Conservation (phyloP, 2,113 vertebrate genomes). For the Aix galericulata region DNA sequence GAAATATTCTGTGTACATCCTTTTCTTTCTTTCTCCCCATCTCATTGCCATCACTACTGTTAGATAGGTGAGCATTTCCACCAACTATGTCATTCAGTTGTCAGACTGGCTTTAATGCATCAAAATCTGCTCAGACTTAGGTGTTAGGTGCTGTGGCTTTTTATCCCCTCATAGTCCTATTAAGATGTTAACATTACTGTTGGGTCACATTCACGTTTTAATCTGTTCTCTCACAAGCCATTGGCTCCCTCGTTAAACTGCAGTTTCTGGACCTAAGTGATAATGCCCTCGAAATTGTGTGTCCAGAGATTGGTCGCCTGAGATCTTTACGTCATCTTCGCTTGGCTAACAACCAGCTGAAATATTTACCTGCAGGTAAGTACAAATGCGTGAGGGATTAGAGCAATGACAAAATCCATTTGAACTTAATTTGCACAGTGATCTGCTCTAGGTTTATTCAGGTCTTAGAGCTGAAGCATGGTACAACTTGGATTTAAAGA, state of each 20-base stretch:
- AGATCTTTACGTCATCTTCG: constrained; percentile 90
- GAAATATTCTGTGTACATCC: not conserved
- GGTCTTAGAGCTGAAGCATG: not conserved
- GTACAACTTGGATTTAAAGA: not conserved
- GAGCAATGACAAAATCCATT: not conserved
- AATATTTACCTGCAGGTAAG: constrained; percentile 88
- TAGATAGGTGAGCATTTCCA: not conserved
- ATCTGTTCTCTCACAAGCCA: constrained; percentile 81
- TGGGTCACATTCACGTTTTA: constrained; percentile 29
- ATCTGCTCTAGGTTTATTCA: not conserved
- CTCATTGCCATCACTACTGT: not conserved
- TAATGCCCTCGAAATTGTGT: constrained; percentile 92
- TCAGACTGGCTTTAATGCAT: not conserved
- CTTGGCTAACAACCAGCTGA: constrained; percentile 92
- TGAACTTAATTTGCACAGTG: not conserved
- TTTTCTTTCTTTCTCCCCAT: not conserved
- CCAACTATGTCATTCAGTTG: not conserved
- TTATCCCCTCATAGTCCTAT: not conserved
- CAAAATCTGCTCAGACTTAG: not conserved
- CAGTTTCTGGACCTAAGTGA: constrained; percentile 95
- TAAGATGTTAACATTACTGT: not conserved
- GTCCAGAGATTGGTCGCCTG: constrained; percentile 93
- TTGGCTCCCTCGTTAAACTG: constrained; percentile 90
- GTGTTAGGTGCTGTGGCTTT: not conserved
- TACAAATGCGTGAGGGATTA: not conserved